Conservation (phyloP, 2,113 vertebrate genomes). For the Corythaixoides concolor region DNA sequence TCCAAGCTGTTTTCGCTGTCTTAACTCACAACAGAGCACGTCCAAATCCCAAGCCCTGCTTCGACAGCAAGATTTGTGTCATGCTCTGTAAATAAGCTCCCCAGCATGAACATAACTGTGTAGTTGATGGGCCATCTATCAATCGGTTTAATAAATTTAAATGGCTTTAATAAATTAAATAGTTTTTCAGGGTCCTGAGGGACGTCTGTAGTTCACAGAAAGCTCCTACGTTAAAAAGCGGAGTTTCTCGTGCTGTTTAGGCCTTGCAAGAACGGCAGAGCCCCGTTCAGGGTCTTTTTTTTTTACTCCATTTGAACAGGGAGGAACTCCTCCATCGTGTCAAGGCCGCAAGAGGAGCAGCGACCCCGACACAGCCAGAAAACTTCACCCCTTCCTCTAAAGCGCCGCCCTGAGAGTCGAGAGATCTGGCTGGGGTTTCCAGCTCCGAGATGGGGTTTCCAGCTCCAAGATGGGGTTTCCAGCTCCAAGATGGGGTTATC, state of each 20-base stretch:
- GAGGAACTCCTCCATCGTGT: neutral
- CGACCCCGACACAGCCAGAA: rapidly evolving
- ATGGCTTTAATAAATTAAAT: neutral
- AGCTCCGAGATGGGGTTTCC: neutral
- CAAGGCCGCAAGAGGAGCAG: neutral
- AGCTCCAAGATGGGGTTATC: neutral
- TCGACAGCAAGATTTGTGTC: neutral
- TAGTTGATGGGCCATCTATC: neutral
- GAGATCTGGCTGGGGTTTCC: neutral
- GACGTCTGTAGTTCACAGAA: neutral
- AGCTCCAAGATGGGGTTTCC: neutral
- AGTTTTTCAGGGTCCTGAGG: neutral
- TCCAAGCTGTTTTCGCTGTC: neutral
- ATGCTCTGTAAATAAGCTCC: neutral
- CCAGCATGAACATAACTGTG: neutral
- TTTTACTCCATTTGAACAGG: neutral
- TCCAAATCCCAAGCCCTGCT: neutral
- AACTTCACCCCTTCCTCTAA: neutral
- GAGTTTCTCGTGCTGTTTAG: neutral
- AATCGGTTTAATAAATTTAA: neutral
- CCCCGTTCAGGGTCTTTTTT: neutral
- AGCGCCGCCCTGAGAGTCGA: neutral
- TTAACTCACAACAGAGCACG: neutral
- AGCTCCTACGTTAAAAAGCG: neutral
- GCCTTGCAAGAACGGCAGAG: neutral